A percentile compares a stretch with the other conserved stretches of the same genome.
Evolutionary conservation across 2,888 invertebrate genomes (phyloP).

Genomic region (Drosophila rubida): DNA sequence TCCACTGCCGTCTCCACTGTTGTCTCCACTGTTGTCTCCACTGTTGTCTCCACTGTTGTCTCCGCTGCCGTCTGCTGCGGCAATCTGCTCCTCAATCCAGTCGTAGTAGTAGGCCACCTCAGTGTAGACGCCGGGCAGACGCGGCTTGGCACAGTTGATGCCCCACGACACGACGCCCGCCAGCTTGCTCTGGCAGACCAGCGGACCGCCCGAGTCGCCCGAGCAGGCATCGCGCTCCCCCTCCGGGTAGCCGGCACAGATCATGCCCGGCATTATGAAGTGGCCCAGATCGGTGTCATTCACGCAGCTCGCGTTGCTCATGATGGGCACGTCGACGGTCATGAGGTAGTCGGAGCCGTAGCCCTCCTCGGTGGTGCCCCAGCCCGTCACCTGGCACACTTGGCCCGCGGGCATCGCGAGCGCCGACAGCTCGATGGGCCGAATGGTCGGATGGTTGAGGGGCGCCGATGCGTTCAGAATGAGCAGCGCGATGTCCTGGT

Average conservation of each 20-base stretch:
- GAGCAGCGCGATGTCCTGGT: constrained; percentile 80
- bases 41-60: constrained; percentile 14
- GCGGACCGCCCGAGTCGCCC: constrained; percentile 94
- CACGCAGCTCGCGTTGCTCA: constrained; percentile 63
- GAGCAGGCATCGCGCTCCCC: constrained; percentile 93
- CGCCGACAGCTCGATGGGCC: constrained; percentile 70
- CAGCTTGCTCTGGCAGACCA: constrained; percentile 88
- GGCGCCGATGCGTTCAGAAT: constrained; percentile 77
- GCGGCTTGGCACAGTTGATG: constrained; percentile 89
- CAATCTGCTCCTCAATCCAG: constrained; percentile 65
- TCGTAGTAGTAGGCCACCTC: constrained; percentile 85
- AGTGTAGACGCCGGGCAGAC: constrained; percentile 91
- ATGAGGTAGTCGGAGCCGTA: constrained; percentile 59
- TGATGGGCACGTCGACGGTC: constrained; percentile 76
- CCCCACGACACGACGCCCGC: constrained; percentile 95
- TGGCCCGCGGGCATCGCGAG: constrained; percentile 45
- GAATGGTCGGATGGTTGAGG: constrained; percentile 72
- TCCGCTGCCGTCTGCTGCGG: constrained; percentile 4
- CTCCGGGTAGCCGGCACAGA: constrained; percentile 90
- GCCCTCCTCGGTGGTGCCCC: constrained; percentile 78
- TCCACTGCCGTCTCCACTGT: constrained; percentile 3
- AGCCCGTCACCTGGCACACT: constrained; percentile 82
- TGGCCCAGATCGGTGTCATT: constrained; percentile 71
- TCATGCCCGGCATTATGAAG: constrained; percentile 88
- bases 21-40: constrained; percentile 31